Evolutionary conservation across 2,113 vertebrate species (phyloP).

Genomic region (Dolichallabes microphthalmus): DNA sequence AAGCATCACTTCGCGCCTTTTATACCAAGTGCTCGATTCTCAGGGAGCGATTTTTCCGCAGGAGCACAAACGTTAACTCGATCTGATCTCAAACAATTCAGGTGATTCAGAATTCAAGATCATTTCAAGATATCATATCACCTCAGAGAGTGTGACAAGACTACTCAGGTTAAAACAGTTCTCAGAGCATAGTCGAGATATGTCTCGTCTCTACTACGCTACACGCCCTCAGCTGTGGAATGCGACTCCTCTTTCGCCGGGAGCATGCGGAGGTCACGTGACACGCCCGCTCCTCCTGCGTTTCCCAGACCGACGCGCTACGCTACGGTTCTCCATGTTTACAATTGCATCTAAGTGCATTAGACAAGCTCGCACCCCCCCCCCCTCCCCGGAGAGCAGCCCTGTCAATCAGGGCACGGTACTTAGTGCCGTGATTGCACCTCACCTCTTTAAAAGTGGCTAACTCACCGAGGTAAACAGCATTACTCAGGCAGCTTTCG

Average conservation of each 20-base stretch:
- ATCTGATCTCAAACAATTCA: not conserved
- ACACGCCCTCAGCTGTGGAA: constrained; percentile 11
- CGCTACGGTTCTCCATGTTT: not conserved
- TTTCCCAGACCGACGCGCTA: not conserved
- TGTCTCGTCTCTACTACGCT: not conserved
- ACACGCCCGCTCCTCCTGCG: not conserved
- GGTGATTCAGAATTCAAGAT: not conserved
- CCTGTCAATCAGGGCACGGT: constrained; percentile 27
- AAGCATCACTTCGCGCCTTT: not conserved
- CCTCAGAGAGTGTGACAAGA: not conserved
- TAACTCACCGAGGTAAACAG: constrained; percentile 15
- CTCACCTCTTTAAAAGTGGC: not conserved
- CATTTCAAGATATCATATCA: not conserved
- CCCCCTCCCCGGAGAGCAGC: not conserved
- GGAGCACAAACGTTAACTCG: not conserved
- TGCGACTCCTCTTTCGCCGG: not conserved
- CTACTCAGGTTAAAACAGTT: not conserved
- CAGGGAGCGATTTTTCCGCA: not conserved
- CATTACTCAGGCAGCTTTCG: not conserved
- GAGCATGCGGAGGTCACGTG: constrained; percentile 43
- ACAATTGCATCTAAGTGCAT: constrained; percentile 9
- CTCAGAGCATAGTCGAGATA: not conserved
- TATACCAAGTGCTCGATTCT: not conserved
- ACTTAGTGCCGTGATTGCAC: constrained; percentile 17
- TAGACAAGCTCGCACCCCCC: constrained; percentile 17